These are phyloP conservation scores for Catamblyrhynchus diadema DNA, from an alignment of 2,797 vertebrate genomes.

Conservation along the genomic window DNA sequence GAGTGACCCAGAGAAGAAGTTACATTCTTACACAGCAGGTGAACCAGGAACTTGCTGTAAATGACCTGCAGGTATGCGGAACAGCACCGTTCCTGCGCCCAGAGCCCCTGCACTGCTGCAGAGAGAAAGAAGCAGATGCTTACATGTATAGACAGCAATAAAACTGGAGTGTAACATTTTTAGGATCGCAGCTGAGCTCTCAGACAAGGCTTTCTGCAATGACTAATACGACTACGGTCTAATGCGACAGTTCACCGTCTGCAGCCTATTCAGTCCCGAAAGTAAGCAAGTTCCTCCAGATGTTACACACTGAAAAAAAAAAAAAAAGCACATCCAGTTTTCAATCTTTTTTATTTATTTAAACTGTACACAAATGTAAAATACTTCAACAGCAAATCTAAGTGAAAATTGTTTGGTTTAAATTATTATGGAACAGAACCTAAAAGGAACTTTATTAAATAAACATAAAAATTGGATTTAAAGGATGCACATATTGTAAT, in stretches of 20 bases:
- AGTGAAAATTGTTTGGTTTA: constrained; percentile 91
- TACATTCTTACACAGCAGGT: constrained; percentile 61
- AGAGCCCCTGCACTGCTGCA: background rate
- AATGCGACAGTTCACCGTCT: constrained; percentile 30
- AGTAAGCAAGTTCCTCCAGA: constrained; percentile 47
- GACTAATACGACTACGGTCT: constrained; percentile 27
- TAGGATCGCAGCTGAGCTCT: constrained; percentile 47
- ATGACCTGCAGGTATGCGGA: constrained; percentile 53
- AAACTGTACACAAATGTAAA: constrained; percentile 93
- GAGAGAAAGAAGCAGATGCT: constrained; percentile 45
- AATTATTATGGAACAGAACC: constrained; percentile 94
- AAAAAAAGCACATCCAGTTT: constrained; percentile 43
- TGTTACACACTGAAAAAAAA: constrained; percentile 39
- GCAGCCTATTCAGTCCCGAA: constrained; percentile 26
- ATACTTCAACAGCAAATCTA: constrained; percentile 81
- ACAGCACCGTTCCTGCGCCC: background rate
- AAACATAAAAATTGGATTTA: constrained; percentile 91
- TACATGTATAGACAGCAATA: constrained; percentile 6
- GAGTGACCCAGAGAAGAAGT: constrained; percentile 52
- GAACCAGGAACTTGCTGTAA: constrained; percentile 64
- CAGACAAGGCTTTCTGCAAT: constrained; percentile 50
- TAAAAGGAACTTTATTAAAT: constrained; percentile 98
- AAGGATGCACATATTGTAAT: constrained; percentile 77
- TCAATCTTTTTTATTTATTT: constrained; percentile 85
- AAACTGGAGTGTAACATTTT: constrained; percentile 34